These are phyloP conservation scores for Pangasius larnaudii DNA, from an alignment of 2,797 vertebrate species.

Conservation along the genomic window DNA sequence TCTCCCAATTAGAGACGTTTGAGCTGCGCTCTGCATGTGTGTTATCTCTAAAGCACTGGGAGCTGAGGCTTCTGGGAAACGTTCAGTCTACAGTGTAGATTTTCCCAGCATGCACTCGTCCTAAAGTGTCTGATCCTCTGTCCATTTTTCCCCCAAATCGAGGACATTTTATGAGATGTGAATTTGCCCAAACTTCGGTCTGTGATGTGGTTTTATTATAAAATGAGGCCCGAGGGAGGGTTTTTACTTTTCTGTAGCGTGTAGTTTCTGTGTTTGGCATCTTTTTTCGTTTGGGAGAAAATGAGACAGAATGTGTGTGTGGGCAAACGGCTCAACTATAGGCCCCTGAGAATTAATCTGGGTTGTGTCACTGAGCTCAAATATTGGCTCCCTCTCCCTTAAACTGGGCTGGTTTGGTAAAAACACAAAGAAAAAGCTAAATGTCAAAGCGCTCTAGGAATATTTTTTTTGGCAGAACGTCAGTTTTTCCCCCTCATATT, in stretches of 20 bases:
- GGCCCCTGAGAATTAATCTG: conserved; percentile 60
- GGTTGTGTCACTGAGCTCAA: conserved; percentile 65
- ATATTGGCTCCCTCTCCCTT: conserved; percentile 54
- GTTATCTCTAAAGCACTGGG: conserved; percentile 31
- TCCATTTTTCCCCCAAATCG: background rate
- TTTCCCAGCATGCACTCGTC: conserved; percentile 28
- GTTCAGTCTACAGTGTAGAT: conserved; percentile 7
- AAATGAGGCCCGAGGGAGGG: background rate
- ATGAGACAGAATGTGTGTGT: conserved; percentile 45
- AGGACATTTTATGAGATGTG: background rate
- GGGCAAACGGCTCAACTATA: conserved; percentile 47
- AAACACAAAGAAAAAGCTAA: conserved; percentile 60
- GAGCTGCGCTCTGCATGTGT: conserved; percentile 35
- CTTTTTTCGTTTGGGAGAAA: conserved; percentile 36
- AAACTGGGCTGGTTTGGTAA: conserved; percentile 20
- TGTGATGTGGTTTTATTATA: conserved; percentile 4
- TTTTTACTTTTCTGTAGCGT: conserved; percentile 14
- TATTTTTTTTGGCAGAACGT: conserved; percentile 62
- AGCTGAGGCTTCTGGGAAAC: background rate
- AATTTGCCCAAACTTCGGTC: background rate
- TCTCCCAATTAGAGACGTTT: conserved; percentile 68
- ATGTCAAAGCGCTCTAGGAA: conserved; percentile 65
- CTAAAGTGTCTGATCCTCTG: background rate
- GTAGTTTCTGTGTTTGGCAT: conserved; percentile 15
- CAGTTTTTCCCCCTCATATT: conserved; percentile 60